Percentiles rank a stretch among this genome's conserved stretches.
These are phyloP conservation scores for Gymnodraco acuticeps DNA, from an alignment of 2,797 vertebrate genomes.

Conservation along the genomic window DNA sequence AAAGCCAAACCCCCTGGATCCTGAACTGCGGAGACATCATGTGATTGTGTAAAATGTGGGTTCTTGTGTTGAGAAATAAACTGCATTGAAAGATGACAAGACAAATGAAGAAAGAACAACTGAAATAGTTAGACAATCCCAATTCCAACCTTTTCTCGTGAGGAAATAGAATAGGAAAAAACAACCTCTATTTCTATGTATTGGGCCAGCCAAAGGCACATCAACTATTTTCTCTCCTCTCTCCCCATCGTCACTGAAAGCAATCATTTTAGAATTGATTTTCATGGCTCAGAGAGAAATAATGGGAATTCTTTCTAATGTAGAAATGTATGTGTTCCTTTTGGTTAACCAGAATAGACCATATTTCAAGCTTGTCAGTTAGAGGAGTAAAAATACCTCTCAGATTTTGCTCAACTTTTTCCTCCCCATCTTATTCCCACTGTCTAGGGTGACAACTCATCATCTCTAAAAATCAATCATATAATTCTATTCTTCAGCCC, in stretches of 20 bases:
- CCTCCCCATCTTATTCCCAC: slow-evolving; percentile 63
- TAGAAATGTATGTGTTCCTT: slow-evolving; percentile 99
- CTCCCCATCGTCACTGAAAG: slow-evolving; percentile 87
- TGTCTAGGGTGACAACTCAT: slow-evolving; percentile 84
- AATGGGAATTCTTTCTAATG: slow-evolving; percentile 99
- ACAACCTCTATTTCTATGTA: slow-evolving; percentile 86
- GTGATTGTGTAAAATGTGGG: slow-evolving; percentile 55
- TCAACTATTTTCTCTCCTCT: slow-evolving; percentile 86
- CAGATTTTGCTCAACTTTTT: slow-evolving; percentile 80
- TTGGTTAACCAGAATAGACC: slow-evolving; percentile 99
- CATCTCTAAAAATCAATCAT: slow-evolving; percentile 84
- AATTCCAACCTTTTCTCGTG: slow-evolving; percentile 75
- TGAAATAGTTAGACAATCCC: slow-evolving; percentile 75
- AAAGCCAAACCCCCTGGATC: slow-evolving; percentile 61
- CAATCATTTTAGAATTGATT: slow-evolving; percentile 99
- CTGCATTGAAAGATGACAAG: slow-evolving; percentile 66
- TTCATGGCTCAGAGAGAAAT: slow-evolving; percentile 99
- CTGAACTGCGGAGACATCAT: slow-evolving; percentile 54
- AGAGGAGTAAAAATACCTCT: slow-evolving; percentile 90
- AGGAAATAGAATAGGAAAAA: slow-evolving; percentile 78
- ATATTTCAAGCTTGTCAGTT: slow-evolving; percentile 96
- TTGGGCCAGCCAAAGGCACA: slow-evolving; percentile 92
- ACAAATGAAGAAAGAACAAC: slow-evolving; percentile 69
- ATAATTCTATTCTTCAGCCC: slow-evolving; percentile 75
- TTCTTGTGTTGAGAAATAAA: slow-evolving; percentile 61